Conservation (phyloP, 2,888 invertebrate genomes). For the Seira musarum region DNA sequence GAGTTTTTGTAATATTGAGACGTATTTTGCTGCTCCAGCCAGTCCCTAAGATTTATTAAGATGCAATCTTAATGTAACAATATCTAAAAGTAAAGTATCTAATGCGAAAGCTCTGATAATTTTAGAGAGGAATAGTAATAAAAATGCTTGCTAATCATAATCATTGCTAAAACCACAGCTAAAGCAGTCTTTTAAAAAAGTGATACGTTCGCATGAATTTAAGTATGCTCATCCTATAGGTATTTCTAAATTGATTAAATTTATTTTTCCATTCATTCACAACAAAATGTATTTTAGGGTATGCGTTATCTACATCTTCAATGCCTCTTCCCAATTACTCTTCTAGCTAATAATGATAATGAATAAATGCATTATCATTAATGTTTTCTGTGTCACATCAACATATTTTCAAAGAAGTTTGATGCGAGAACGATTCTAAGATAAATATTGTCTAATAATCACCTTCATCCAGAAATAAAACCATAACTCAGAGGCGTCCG, state of each 20-base stretch:
- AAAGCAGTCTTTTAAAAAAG: constrained; percentile 32
- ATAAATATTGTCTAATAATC: too few relatives aligned
- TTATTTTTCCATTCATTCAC: not conserved
- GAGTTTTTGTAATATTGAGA: not conserved
- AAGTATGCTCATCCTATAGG: not conserved
- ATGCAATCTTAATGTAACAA: not conserved
- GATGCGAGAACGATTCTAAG: too few relatives aligned
- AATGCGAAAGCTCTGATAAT: not conserved
- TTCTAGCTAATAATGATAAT: constrained; percentile 26
- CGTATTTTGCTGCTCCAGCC: not conserved
- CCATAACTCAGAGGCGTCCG: too few relatives aligned
- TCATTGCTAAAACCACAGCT: constrained; percentile 46
- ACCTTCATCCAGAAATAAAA: too few relatives aligned
- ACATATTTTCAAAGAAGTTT: too few relatives aligned
- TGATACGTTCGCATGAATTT: constrained; percentile 39
- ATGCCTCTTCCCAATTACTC: constrained; percentile 33
- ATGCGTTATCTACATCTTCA: constrained; percentile 54
- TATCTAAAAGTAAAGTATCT: too few relatives aligned
- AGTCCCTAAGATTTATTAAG: not conserved
- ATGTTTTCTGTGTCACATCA: constrained; percentile 10
- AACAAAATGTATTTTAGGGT: not conserved
- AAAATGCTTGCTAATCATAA: constrained; percentile 52
- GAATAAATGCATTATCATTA: constrained; percentile 34
- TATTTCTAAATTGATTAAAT: not conserved
- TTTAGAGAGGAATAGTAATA: not conserved